Evolutionary conservation across 1,140 invertebrate genomes (phyloP).

Genomic region (Procambarus virginalis): DNA sequence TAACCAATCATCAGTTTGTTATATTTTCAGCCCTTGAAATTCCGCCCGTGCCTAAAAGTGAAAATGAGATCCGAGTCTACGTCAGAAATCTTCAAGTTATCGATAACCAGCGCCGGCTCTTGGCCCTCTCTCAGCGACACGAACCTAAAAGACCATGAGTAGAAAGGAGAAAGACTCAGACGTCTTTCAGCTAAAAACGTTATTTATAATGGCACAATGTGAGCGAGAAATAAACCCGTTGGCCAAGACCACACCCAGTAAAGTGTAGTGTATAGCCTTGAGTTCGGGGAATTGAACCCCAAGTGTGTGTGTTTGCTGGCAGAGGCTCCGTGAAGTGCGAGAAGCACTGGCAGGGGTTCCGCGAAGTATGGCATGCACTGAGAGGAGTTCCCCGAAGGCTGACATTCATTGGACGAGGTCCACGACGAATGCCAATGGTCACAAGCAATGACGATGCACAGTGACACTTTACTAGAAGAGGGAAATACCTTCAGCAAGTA

Average conservation of each 20-base stretch:
- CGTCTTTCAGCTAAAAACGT: conserved; percentile 1
- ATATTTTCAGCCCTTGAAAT: conserved; percentile 77
- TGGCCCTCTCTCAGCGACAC: conserved; percentile 80
- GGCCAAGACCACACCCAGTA: background rate
- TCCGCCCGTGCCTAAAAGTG: conserved; percentile 81
- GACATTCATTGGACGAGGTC: no score
- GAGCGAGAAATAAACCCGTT: background rate
- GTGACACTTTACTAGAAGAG: no score
- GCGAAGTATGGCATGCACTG: no score
- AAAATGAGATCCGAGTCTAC: conserved; percentile 80
- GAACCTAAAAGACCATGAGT: conserved; percentile 77
- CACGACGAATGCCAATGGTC: no score
- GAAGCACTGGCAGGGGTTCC: no score
- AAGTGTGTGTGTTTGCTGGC: no score
- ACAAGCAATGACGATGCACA: no score
- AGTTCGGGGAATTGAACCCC: no score
- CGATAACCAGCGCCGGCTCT: conserved; percentile 85
- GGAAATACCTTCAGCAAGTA: no score
- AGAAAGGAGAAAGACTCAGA: conserved; percentile 26
- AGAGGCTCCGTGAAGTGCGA: no score
- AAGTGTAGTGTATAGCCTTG: background rate
- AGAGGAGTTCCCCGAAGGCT: no score
- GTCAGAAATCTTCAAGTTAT: conserved; percentile 83
- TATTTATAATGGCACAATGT: background rate
- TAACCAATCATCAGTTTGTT: background rate